Evolutionary conservation across 1,140 invertebrate species (phyloP), one percentile per base, ranked within the genome.

Genomic region (Leptinotarsa texana): DNA sequence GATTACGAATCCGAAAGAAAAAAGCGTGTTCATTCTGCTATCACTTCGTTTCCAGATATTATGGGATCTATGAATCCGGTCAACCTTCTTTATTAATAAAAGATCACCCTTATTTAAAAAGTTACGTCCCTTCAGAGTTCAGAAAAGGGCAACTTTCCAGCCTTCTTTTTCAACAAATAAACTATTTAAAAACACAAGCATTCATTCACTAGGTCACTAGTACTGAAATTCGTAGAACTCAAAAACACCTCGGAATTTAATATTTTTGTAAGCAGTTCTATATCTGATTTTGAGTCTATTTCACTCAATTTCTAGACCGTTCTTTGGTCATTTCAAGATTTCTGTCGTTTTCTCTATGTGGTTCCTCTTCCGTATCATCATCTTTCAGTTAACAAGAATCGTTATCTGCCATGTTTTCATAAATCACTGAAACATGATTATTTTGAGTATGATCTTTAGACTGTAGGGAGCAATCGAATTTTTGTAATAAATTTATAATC

Each of bases 201-300:
- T n/a, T n/a, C n/a, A n/a, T n/a, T n/a, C n/a, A n/a, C n/a, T n/a
- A n/a, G n/a, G n/a, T n/a, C n/a, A n/a, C n/a, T n/a, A 47, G n/a
- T 33, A 21, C 42, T 69, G 18, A 22, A 48, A 42, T 71, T 69
- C 5, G 51, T 61, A 62, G 33, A 15, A 15, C 66, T 72, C n/a
- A 47, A 63, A 22, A 69, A 22, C 13, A 61, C 21, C 51, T 57
- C 51, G n/a, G 51, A 57, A 57, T 57, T 57, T 8, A 15, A 57
- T 15, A 57, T 24, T 71, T 70, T 15, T 42, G 3, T 49, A 42
- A 63, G 51, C 47, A 49, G 17, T 70, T 70, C 22, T 22, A 21
- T 1, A 48, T 68, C 51, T 1, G 51, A 57, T 22, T 74, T 18
- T 33, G 18, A 42, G 13, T 13, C 18, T 74, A 24, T 24, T n/a